These are phyloP conservation scores for Platysternon megacephalum DNA, from an alignment of 2,113 vertebrate species.

Conservation along the genomic window DNA sequence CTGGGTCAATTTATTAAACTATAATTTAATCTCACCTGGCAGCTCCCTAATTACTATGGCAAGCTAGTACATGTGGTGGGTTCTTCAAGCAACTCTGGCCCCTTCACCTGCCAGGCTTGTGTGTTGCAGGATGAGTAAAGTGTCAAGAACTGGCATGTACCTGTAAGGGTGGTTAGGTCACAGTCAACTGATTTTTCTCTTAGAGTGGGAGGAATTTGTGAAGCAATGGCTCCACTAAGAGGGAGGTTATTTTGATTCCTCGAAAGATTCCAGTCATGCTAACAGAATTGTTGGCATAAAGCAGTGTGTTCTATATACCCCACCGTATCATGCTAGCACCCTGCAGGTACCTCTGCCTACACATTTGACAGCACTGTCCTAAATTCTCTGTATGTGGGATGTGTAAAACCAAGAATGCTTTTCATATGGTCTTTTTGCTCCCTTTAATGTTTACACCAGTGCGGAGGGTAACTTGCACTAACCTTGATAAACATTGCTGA, in stretches of 20 bases:
- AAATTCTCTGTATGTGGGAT: not conserved
- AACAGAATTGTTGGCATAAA: not conserved
- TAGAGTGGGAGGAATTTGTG: not conserved
- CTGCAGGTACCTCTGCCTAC: not conserved
- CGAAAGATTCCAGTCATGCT: not conserved
- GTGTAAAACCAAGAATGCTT: not conserved
- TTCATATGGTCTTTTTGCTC: not conserved
- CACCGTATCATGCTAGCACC: no score
- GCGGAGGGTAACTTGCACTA: not conserved
- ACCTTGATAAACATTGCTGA: not conserved
- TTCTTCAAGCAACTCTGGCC: not conserved
- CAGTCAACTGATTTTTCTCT: not conserved
- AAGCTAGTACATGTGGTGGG: not conserved
- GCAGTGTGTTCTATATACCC: not conserved
- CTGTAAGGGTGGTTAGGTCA: not conserved
- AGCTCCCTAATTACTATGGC: not conserved
- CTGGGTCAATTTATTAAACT: not conserved
- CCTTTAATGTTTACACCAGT: not conserved
- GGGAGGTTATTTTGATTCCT: not conserved
- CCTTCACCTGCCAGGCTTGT: not conserved
- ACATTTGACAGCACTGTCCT: not conserved
- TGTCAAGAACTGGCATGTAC: not conserved
- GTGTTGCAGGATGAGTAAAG: not conserved
- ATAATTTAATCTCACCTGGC: not conserved
- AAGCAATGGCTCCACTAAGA: fast-evolving